Percentiles rank a stretch among this genome's conserved stretches.
These are phyloP conservation scores for Apodemia zela DNA, from an alignment of 2,888 invertebrate genomes.

Conservation along the genomic window DNA sequence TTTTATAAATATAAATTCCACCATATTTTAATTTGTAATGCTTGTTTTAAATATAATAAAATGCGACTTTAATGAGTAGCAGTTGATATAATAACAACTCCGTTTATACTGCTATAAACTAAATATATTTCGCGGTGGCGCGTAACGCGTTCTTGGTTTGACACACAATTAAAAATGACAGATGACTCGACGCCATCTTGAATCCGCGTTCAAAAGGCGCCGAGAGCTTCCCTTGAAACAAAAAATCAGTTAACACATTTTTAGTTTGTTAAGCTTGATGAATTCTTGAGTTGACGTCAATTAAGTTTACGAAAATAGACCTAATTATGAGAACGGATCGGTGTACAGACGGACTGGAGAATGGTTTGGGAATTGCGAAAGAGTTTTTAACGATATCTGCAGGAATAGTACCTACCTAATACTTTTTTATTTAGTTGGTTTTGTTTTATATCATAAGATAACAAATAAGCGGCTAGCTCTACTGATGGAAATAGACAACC, in stretches of 20 bases:
- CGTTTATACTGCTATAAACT: conserved; percentile 76
- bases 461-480: too few species aligned
- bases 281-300: conserved; percentile 48
- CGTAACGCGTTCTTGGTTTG: conserved; percentile 58
- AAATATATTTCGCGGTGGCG: conserved; percentile 67
- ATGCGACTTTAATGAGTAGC: conserved; percentile 58
- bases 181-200: conserved; percentile 70
- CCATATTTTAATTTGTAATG: conserved; percentile 9
- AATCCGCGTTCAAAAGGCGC: conserved; percentile 50
- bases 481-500: too few species aligned
- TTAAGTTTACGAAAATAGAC: conserved; percentile 35
- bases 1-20: conserved; percentile 11
- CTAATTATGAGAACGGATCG: conserved; percentile 6
- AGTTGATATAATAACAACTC: conserved; percentile 52
- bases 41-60: conserved; percentile 21
- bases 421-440: too few species aligned
- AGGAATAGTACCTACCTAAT: too few species aligned
- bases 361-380: too few species aligned
- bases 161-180: conserved; percentile 79
- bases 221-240: conserved; percentile 42
- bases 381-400: too few species aligned
- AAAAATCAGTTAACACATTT: conserved; percentile 59
- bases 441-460: too few species aligned
- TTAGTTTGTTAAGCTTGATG: conserved; percentile 54
- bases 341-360: too few species aligned